phyloP scores from a whole-genome alignment of 2,888 invertebrate species.

The Pseudococcus viburni region DNA sequence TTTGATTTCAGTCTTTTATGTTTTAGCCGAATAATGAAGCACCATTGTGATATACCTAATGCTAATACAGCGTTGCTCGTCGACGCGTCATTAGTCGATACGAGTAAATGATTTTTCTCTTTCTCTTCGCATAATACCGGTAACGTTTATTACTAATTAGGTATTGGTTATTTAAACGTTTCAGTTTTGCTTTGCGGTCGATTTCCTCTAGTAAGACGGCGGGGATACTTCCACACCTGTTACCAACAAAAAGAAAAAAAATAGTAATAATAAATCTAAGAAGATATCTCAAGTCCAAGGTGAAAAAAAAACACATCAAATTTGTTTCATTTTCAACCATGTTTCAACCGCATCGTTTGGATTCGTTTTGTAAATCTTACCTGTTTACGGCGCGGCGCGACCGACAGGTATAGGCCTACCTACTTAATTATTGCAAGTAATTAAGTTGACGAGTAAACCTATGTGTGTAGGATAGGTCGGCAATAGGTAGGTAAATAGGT shows the following conservation, averaged over 20 bases:
- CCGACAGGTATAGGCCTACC: no score
- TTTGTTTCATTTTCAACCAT: neutral
- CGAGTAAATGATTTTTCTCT: neutral
- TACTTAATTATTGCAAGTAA: no score
- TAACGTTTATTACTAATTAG: constrained; percentile 33
- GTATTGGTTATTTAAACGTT: constrained; percentile 20
- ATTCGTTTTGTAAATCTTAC: neutral
- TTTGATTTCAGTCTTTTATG: neutral
- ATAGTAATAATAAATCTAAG: neutral
- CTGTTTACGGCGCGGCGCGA: no score
- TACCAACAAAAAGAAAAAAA: neutral
- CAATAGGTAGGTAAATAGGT: no score
- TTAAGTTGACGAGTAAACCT: no score
- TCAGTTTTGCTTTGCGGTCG: neutral
- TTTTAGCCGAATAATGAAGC: constrained; percentile 1
- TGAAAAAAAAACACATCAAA: neutral
- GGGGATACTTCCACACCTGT: constrained; percentile 3
- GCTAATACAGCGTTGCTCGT: neutral
- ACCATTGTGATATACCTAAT: constrained; percentile 9
- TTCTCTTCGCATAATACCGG: neutral
- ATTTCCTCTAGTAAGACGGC: neutral
- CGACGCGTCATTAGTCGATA: constrained; percentile 13
- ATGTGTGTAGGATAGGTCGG: no score
- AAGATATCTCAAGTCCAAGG: constrained; percentile 6
- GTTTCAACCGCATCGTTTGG: neutral